These are phyloP conservation scores for Glaucomys volans DNA, from an alignment of 2,113 vertebrate genomes.

Conservation along the genomic window DNA sequence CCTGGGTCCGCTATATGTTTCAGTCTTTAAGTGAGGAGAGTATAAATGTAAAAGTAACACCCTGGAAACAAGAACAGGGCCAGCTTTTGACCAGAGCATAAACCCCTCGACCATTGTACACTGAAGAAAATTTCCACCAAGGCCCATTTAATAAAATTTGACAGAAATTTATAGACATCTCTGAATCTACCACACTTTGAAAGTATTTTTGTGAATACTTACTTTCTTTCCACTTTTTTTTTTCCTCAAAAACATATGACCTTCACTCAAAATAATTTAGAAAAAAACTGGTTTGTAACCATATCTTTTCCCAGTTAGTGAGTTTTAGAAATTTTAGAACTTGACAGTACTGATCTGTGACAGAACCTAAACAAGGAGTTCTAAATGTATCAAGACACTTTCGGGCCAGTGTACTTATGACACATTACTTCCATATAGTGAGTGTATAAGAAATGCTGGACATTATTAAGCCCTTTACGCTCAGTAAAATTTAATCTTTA, in stretches of 20 bases:
- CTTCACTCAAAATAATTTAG: background rate
- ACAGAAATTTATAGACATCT: background rate
- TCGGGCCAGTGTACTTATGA: background rate
- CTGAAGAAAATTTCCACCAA: background rate
- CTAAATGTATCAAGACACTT: background rate
- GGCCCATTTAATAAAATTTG: background rate
- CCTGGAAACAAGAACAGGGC: background rate
- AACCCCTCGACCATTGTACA: background rate
- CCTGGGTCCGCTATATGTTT: background rate
- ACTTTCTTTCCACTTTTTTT: background rate
- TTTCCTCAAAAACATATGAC: background rate
- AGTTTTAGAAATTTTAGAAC: background rate
- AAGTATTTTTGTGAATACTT: background rate
- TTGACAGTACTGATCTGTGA: background rate
- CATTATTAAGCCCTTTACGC: background rate
- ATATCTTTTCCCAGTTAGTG: background rate
- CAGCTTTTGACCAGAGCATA: background rate
- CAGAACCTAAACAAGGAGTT: background rate
- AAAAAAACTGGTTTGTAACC: background rate
- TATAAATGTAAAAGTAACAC: background rate
- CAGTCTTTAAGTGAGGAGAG: background rate
- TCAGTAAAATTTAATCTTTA: background rate
- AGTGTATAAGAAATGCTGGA: background rate
- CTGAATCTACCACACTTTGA: background rate
- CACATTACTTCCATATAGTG: background rate